A percentile compares a stretch with the other conserved stretches of the same genome.
Conservation (phyloP, 2,113 vertebrate genomes). For the Brachyhypopomus occidentalis region DNA sequence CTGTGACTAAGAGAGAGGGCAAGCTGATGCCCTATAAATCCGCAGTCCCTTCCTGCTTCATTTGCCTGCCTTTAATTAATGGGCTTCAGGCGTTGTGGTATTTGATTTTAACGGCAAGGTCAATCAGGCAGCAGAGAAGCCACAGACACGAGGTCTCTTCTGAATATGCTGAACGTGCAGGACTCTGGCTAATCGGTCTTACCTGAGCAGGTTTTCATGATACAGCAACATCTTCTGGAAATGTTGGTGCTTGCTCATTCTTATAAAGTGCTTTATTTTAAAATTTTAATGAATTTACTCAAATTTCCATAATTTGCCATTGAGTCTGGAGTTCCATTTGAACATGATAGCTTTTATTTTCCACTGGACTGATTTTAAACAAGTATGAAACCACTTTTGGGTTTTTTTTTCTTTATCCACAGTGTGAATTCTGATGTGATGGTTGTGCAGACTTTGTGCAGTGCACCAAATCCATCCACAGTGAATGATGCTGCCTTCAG, state of each 20-base stretch:
- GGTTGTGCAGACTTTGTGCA: too few relatives aligned
- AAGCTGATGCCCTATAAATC: constrained; percentile 51
- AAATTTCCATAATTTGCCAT: too few relatives aligned
- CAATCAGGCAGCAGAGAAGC: neutral
- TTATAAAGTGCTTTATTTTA: too few relatives aligned
- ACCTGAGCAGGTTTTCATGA: neutral
- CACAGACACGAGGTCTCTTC: constrained; percentile 16
- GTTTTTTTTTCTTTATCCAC: too few relatives aligned
- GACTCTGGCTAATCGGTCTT: neutral
- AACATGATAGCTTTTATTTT: too few relatives aligned
- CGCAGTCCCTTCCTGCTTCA: constrained; percentile 13
- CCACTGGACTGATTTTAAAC: too few relatives aligned
- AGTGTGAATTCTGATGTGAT: too few relatives aligned
- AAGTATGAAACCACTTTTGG: too few relatives aligned
- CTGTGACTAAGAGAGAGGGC: constrained; percentile 47
- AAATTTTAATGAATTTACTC: too few relatives aligned
- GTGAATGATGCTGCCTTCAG: too few relatives aligned
- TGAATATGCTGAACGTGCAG: neutral
- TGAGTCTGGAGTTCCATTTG: too few relatives aligned
- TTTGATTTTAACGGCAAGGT: constrained; percentile 41
- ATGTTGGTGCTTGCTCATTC: neutral
- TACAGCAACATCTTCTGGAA: neutral
- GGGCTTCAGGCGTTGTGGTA: constrained; percentile 10
- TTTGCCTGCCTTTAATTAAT: constrained; percentile 47
- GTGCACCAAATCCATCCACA: too few relatives aligned